A percentile compares a stretch with the other conserved stretches of the same genome.
phyloP scores from a whole-genome alignment of 2,888 invertebrate genomes.

The Crematogaster levior region DNA sequence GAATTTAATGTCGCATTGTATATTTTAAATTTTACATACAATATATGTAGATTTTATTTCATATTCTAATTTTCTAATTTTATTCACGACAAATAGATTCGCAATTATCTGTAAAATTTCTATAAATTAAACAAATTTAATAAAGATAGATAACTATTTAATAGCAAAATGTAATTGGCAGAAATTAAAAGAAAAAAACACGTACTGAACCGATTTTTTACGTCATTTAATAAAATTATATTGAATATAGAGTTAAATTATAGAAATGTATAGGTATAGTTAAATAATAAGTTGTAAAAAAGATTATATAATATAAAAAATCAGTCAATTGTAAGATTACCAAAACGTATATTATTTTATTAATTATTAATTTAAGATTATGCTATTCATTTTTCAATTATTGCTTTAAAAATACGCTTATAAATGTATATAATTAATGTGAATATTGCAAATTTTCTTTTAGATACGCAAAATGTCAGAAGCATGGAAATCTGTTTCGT shows the following conservation, averaged over 20 bases:
- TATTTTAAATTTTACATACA: neutral
- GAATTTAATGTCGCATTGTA: neutral
- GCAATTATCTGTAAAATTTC: neutral
- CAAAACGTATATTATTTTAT: neutral
- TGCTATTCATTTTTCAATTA: neutral
- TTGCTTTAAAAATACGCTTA: neutral
- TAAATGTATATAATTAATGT: neutral
- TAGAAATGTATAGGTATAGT: neutral
- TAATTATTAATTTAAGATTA: neutral
- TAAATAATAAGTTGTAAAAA: neutral
- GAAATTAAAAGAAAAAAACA: neutral
- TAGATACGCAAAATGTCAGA: constrained; percentile 21
- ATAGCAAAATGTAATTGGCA: neutral
- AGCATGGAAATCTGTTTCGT: neutral
- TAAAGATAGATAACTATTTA: neutral
- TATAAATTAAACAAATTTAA: neutral
- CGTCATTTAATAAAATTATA: neutral
- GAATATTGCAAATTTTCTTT: constrained; percentile 12
- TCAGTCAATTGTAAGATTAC: neutral
- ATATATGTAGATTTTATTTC: neutral
- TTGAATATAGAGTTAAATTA: neutral
- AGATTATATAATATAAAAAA: neutral
- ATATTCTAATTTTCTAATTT: constrained; percentile 3
- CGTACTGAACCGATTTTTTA: neutral
- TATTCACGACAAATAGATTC: neutral